Conservation (phyloP, 2,113 vertebrate genomes). For the Merops nubicus region DNA sequence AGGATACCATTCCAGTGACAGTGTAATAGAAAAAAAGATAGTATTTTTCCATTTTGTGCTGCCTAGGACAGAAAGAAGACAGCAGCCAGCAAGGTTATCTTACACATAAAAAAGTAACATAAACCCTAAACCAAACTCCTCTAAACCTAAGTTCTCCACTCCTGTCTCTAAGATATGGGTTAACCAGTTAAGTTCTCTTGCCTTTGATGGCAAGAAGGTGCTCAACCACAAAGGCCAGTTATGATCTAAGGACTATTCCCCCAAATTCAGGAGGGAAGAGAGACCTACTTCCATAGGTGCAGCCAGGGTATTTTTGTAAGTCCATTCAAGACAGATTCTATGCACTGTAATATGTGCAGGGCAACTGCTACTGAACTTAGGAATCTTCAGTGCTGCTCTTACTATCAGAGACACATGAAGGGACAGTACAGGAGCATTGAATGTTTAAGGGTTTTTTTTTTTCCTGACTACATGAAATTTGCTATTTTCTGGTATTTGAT, state of each 20-base stretch:
- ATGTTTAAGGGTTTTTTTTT: too few relatives aligned
- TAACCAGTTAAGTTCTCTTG: neutral
- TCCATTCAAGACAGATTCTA: neutral
- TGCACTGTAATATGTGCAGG: neutral
- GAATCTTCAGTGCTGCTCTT: neutral
- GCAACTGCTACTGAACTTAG: neutral
- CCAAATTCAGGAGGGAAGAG: neutral
- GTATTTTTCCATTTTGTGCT: neutral
- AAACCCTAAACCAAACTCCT: neutral
- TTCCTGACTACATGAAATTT: neutral
- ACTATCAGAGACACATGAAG: neutral
- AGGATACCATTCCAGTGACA: neutral
- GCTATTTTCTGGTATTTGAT: neutral
- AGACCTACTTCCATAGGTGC: neutral
- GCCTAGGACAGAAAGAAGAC: neutral
- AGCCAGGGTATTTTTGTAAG: neutral
- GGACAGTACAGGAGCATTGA: neutral
- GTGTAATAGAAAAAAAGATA: neutral
- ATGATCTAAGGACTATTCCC: neutral
- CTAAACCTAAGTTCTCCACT: neutral
- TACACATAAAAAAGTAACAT: neutral
- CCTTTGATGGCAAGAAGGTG: neutral
- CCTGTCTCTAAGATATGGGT: neutral
- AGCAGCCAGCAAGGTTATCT: neutral
- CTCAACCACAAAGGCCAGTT: neutral